Evolutionary conservation across 2,888 invertebrate species (phyloP), one percentile per base, ranked within the genome.

Genomic region (Theodoxus fluviatilis): DNA sequence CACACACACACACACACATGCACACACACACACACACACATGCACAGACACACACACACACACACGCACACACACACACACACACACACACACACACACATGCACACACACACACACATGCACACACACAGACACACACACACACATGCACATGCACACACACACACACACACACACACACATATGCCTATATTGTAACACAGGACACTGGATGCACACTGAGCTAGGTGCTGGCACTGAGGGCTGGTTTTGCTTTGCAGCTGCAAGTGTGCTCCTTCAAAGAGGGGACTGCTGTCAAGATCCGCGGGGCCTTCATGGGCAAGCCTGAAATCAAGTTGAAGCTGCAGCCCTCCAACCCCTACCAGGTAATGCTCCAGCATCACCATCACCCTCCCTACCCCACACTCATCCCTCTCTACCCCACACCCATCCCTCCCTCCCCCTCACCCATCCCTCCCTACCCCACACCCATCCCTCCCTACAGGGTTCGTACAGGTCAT

Each of bases 271-370:
- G 78, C 55, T 77, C 81, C 38, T 79, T 69, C 75, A 74, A 73
- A 40, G 75, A 79, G 40, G 74, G 74, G 28, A 75, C 76, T 49
- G 80, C 82, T 72, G 81, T 82, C 75, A 83, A 81, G 76, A 75
- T 80, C 7, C 78, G 76, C 35, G 73, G 79, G 6, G 71, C 77
- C 47, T 83, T 83, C 73, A 75, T 76, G 63, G 80, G 82, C 64
- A 75, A 78, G 28, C 83, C 83, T 18, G 80, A 82, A 69, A 78
- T 82, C 71, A 80, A 80, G 71, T 76, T 82, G 9, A 71, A 73
- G 57, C 80, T 82, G 57, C 79, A 79, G 66, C 81, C 83, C 33
- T 74, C 78, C n/a, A 83, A 82, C 67, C 81, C 81, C 1, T 81
- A 81, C 72, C 81, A 80, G 79, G 83, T 83, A 73, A 33, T 72